Conservation (phyloP, 1,140 invertebrate species). For the Sinella curviseta region DNA sequence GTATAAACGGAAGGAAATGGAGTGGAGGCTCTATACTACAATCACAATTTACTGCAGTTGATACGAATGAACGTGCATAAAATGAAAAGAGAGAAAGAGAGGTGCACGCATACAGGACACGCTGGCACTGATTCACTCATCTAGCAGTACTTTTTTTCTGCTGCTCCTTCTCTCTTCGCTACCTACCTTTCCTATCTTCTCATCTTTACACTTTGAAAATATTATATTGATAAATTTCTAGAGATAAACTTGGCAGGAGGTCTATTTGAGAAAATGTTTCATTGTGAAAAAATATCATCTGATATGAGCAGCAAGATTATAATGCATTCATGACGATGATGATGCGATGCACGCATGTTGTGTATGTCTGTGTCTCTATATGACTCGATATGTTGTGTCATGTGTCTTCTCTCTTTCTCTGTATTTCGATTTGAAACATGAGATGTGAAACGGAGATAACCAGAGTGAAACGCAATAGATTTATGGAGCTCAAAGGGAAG, state of each 20-base stretch:
- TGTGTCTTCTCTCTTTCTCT: neutral
- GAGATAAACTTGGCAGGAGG: slow-evolving; percentile 9
- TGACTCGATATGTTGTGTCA: neutral
- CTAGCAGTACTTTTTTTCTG: neutral
- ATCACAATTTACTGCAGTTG: slow-evolving; percentile 4
- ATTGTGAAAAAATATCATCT: neutral
- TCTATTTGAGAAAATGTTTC: neutral
- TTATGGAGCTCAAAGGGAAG: slow-evolving; percentile 12
- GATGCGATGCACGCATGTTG: neutral
- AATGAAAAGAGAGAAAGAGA: neutral
- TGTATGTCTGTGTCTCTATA: neutral
- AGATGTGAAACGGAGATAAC: neutral
- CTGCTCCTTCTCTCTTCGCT: no score
- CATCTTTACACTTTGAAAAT: neutral
- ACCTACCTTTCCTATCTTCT: no score
- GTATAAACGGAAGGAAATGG: slow-evolving; percentile 14
- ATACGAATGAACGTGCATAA: neutral
- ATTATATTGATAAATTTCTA: slow-evolving; percentile 12
- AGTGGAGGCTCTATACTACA: neutral
- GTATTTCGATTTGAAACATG: neutral
- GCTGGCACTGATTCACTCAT: neutral
- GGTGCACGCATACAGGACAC: neutral
- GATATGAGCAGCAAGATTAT: neutral
- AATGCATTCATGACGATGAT: neutral
- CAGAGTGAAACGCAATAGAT: slow-evolving; percentile 14